Evolutionary conservation across 2,797 vertebrate species (phyloP).

Genomic region (Chelon labrosus): DNA sequence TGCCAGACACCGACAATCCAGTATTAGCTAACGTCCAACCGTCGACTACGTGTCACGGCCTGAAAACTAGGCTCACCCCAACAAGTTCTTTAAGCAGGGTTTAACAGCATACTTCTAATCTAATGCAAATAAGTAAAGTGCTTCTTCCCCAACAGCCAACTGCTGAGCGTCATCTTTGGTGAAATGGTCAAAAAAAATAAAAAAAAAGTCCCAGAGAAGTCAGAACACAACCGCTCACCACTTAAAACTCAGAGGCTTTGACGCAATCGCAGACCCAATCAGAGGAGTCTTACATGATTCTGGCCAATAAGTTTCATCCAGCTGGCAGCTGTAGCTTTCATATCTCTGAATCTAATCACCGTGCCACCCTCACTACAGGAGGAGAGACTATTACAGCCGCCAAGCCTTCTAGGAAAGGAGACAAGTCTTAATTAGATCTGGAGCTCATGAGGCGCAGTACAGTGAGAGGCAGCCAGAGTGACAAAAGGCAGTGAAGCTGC

Average conservation of each 20-base stretch:
- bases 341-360: conserved; percentile 49
- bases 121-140: background rate
- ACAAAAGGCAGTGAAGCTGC: conserved; percentile 44
- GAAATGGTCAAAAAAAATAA: background rate
- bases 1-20: too few relatives aligned
- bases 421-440: conserved; percentile 68
- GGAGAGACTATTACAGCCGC: conserved; percentile 30
- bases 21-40: too few relatives aligned
- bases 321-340: conserved; percentile 56
- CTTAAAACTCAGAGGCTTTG: background rate
- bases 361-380: conserved; percentile 21
- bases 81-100: too few relatives aligned
- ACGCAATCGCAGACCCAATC: conserved; percentile 11
- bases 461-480: conserved; percentile 34
- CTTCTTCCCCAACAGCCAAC: background rate
- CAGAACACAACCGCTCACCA: background rate
- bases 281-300: conserved; percentile 36
- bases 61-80: too few relatives aligned
- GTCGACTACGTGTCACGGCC: too few relatives aligned
- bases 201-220: conserved; percentile 1
- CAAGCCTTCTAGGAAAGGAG: conserved; percentile 55
- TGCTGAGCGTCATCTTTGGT: background rate
- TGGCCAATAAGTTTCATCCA: conserved; percentile 41
- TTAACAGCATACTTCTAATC: too few relatives aligned
- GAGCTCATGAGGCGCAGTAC: conserved; percentile 49